phyloP scores from a whole-genome alignment of 2,113 vertebrate genomes.

The Rhinolophus sinicus region DNA sequence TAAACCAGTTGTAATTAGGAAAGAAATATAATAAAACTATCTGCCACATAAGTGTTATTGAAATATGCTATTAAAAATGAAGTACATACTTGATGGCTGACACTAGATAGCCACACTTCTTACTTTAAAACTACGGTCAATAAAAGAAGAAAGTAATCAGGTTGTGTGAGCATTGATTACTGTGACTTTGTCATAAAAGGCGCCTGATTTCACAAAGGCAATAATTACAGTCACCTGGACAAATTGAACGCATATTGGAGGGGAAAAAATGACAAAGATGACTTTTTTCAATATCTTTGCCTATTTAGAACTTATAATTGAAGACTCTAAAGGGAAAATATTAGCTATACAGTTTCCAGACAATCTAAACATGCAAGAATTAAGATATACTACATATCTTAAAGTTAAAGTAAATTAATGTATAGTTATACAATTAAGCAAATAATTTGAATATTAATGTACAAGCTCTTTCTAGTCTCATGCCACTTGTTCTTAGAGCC shows the following conservation, averaged over 20 bases:
- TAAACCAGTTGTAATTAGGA: slow-evolving; percentile 39
- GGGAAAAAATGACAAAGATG: not conserved
- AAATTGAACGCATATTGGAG: not conserved
- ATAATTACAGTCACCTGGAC: not conserved
- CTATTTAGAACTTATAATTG: not conserved
- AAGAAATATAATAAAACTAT: slow-evolving; percentile 63
- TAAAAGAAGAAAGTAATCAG: slow-evolving; percentile 44
- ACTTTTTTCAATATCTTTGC: not conserved
- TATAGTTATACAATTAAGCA: not conserved
- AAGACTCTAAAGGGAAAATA: not conserved
- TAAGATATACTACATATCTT: not conserved
- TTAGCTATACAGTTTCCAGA: not conserved
- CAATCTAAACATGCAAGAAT: not conserved
- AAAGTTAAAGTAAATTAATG: not conserved
- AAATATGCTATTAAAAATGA: slow-evolving; percentile 62
- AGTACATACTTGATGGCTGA: slow-evolving; percentile 46
- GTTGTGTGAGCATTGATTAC: not conserved
- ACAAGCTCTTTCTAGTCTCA: not conserved
- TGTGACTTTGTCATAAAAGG: not conserved
- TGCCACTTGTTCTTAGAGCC: not conserved
- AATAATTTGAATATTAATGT: not conserved
- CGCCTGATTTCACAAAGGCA: not conserved
- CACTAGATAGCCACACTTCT: not conserved
- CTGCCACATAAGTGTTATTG: slow-evolving; percentile 55
- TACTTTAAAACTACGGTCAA: slow-evolving; percentile 7